These are phyloP conservation scores for Saxidomus purpurata DNA, from an alignment of 1,140 invertebrate genomes.

Conservation along the genomic window DNA sequence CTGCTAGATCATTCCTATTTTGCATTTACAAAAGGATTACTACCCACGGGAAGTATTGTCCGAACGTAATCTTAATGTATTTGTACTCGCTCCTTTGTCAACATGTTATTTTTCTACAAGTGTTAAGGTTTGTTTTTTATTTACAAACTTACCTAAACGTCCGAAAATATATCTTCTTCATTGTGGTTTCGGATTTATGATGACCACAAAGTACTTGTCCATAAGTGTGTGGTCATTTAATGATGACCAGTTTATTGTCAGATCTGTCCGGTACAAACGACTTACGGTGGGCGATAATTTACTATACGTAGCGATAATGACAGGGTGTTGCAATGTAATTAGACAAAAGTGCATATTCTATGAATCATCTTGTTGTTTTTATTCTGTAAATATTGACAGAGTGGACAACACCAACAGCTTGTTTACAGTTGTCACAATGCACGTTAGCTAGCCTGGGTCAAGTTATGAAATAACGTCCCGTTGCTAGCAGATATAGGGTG, in stretches of 20 bases:
- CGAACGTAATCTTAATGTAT: neutral
- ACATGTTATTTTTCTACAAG: neutral
- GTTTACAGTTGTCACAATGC: neutral
- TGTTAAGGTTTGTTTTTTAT: neutral
- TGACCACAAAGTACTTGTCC: neutral
- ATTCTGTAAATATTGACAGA: neutral
- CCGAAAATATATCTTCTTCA: neutral
- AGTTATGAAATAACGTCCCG: neutral
- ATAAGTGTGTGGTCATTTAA: conserved; percentile 23
- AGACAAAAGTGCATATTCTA: neutral
- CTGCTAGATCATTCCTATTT: neutral
- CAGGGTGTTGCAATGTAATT: neutral
- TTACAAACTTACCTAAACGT: neutral
- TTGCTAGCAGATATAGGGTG: too few relatives aligned
- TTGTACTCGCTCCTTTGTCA: neutral
- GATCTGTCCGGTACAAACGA: conserved; percentile 10
- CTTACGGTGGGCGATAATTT: neutral
- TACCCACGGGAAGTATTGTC: neutral
- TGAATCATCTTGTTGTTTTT: neutral
- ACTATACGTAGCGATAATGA: neutral
- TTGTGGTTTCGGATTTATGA: neutral
- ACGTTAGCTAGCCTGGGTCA: neutral
- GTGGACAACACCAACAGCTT: neutral
- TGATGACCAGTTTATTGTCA: neutral
- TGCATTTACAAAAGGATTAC: neutral